These are phyloP conservation scores for Drosophila pruinosa DNA, from an alignment of 1,140 invertebrate species.

Conservation along the genomic window DNA sequence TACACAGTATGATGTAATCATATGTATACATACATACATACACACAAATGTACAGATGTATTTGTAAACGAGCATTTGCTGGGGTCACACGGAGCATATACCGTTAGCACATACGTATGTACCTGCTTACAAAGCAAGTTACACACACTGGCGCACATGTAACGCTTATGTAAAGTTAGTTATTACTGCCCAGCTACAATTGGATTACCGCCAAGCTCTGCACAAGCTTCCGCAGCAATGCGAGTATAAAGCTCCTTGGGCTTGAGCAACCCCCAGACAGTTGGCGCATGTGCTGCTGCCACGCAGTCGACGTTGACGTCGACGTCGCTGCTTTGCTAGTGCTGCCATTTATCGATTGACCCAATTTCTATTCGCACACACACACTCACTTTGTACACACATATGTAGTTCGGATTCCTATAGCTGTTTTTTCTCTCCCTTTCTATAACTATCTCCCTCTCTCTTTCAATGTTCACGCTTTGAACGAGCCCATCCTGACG, in stretches of 20 bases:
- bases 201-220: slow-evolving; percentile 52
- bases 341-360: slow-evolving; percentile 71
- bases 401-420: slow-evolving; percentile 39
- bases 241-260: slow-evolving; percentile 56
- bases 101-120: slow-evolving; percentile 21
- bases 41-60: background rate
- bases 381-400: slow-evolving; percentile 36
- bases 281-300: slow-evolving; percentile 63
- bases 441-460: background rate
- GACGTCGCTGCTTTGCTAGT: slow-evolving; percentile 8
- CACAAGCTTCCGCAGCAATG: slow-evolving; percentile 2
- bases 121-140: background rate
- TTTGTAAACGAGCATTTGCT: slow-evolving; percentile 5
- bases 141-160: slow-evolving; percentile 11
- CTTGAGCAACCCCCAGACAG: slow-evolving; percentile 13
- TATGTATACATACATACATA: slow-evolving; percentile 4
- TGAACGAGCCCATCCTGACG: background rate
- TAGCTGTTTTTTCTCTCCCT: background rate
- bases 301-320: background rate
- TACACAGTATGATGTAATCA: slow-evolving; percentile 61
- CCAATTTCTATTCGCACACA: slow-evolving; percentile 53
- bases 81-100: slow-evolving; percentile 10
- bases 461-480: background rate
- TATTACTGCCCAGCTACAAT: slow-evolving; percentile 60
- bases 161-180: slow-evolving; percentile 45